These are phyloP conservation scores for Agapostemon virescens DNA, from an alignment of 2,888 invertebrate genomes.

Conservation along the genomic window DNA sequence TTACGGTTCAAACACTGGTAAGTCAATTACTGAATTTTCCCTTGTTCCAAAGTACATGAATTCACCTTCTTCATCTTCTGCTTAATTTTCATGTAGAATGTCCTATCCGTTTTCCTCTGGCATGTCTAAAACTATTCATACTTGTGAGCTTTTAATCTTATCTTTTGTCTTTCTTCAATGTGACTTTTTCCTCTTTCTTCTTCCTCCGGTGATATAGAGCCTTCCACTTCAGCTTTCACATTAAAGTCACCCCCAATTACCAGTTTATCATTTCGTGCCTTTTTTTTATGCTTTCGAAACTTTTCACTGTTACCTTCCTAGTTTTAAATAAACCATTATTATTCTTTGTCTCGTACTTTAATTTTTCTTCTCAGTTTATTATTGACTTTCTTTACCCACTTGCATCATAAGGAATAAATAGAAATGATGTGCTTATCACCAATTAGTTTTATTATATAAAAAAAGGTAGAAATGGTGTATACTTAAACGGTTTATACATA, in stretches of 20 bases:
- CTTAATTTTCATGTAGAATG: slow-evolving; percentile 1
- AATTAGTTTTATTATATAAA: neutral
- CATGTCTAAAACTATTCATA: slow-evolving; percentile 12
- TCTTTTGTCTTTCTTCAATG: slow-evolving; percentile 8
- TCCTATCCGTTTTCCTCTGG: slow-evolving; percentile 4
- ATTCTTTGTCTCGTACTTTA: neutral
- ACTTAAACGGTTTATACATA: neutral
- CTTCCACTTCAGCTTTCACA: neutral
- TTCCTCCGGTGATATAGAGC: neutral
- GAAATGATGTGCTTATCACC: neutral
- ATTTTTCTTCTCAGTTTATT: neutral
- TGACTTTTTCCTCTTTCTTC: neutral
- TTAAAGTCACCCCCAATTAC: slow-evolving; percentile 6
- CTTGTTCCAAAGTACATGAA: neutral
- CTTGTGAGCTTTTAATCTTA: slow-evolving; percentile 10
- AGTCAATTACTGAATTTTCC: slow-evolving; percentile 2
- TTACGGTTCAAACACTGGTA: neutral
- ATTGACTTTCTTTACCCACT: neutral
- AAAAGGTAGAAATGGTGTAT: neutral
- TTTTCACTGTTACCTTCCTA: too few relatives aligned
- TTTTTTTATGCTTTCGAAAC: neutral
- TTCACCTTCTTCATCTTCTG: neutral
- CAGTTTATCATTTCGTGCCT: slow-evolving; percentile 4
- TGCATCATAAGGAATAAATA: neutral
- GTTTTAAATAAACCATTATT: neutral